These are phyloP conservation scores for Heliornis fulica DNA, from an alignment of 2,113 vertebrate genomes.

Conservation along the genomic window DNA sequence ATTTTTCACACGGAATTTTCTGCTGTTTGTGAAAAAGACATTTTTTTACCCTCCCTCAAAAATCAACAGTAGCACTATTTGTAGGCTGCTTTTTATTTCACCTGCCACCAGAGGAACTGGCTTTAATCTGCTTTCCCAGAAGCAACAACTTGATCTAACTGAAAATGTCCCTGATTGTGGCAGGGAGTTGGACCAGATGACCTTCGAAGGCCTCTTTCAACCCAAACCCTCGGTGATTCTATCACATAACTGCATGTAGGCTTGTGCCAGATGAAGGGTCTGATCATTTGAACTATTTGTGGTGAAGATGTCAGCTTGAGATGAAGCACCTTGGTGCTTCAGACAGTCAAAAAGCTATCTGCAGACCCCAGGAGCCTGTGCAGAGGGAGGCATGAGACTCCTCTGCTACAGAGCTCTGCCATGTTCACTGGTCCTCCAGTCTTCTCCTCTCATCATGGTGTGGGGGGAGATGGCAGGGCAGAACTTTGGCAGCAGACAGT, in stretches of 20 bases:
- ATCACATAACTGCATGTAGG: rapidly evolving
- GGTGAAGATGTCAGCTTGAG: background rate
- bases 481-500: background rate
- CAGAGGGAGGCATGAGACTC: background rate
- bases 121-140: background rate
- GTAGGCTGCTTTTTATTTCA: background rate
- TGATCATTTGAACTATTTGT: background rate
- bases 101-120: background rate
- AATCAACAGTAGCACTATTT: background rate
- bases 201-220: background rate
- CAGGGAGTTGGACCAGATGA: background rate
- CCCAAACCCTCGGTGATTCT: background rate
- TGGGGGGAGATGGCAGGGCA: background rate
- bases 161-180: background rate
- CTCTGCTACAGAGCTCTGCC: background rate
- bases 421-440: rapidly evolving
- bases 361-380: background rate
- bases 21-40: background rate
- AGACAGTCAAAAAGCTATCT: background rate
- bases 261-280: background rate
- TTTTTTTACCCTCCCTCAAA: background rate
- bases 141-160: background rate
- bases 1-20: background rate
- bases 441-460: background rate
- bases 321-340: background rate